Percentiles rank a stretch among this genome's conserved stretches.
Conservation (phyloP, 1,140 invertebrate genomes). For the Yoshiicerus persimilis region DNA sequence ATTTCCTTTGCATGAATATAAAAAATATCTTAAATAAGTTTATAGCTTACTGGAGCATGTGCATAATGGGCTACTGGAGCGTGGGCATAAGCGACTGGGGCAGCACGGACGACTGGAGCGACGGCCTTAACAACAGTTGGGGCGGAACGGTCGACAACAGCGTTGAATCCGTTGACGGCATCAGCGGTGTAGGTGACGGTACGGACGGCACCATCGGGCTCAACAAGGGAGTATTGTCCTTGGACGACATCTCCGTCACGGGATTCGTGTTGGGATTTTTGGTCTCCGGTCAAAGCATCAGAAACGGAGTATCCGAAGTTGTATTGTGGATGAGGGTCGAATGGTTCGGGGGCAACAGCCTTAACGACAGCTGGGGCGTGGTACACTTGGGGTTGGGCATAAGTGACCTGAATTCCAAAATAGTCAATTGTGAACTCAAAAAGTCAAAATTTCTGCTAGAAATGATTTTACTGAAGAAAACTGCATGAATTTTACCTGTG, state of each 20-base stretch:
- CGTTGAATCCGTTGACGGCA: constrained; percentile 67
- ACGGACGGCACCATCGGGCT: constrained; percentile 74
- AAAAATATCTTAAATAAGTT: constrained; percentile 70
- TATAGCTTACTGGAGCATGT: constrained; percentile 60
- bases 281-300: constrained; percentile 49
- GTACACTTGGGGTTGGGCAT: neutral
- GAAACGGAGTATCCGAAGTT: constrained; percentile 28
- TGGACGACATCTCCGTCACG: constrained; percentile 44
- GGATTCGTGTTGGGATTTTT: constrained; percentile 43
- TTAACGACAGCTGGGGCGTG: neutral
- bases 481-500: neutral
- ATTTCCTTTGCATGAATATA: no score
- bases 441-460: no score
- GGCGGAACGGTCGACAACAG: constrained; percentile 59
- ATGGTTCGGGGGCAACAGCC: constrained; percentile 32
- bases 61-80: neutral
- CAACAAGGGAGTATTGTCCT: constrained; percentile 75
- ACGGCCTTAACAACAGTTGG: neutral
- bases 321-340: constrained; percentile 41
- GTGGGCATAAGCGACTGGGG: neutral
- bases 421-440: neutral
- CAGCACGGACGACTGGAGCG: neutral
- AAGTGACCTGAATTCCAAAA: no score
- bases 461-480: no score
- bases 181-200: constrained; percentile 71